Evolutionary conservation across 2,888 invertebrate genomes (phyloP).

Genomic region (Lasius platythorax): DNA sequence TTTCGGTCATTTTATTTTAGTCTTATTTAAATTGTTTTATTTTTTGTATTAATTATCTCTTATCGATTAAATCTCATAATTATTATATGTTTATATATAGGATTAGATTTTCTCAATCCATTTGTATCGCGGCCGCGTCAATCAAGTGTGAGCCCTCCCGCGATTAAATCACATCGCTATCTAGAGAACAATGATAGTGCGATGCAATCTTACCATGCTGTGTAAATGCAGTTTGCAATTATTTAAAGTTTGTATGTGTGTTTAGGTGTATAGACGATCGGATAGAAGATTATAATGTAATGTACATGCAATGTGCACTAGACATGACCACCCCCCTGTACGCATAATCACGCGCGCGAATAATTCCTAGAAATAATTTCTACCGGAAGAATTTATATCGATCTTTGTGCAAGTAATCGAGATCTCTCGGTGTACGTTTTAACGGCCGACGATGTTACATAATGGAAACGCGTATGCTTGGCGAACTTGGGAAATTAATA

Average conservation of each 20-base stretch:
- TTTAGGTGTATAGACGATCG: not conserved
- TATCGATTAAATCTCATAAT: not conserved
- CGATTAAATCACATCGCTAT: not conserved
- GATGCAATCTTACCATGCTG: not conserved
- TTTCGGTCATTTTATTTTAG: not conserved
- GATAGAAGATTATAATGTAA: constrained; percentile 4
- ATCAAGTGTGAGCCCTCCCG: not conserved
- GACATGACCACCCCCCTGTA: not conserved
- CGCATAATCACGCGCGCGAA: not conserved
- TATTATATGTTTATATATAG: not conserved
- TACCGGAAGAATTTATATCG: constrained; percentile 17
- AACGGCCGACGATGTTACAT: not conserved
- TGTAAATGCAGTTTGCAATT: constrained; percentile 16
- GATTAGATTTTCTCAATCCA: not conserved
- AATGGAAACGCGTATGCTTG: not conserved
- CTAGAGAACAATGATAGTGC: not conserved
- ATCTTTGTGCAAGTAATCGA: not conserved
- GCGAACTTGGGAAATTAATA: constrained; percentile 24
- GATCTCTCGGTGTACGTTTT: constrained; percentile 1
- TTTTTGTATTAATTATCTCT: not conserved
- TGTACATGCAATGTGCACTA: not conserved
- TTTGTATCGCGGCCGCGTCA: not conserved
- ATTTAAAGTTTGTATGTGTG: constrained; percentile 13
- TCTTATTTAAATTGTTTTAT: not conserved
- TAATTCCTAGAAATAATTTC: constrained; percentile 6